Evolutionary conservation across 1,140 invertebrate genomes (phyloP), one percentile per base, ranked within the genome.

Genomic region (Wasmannia auropunctata): DNA sequence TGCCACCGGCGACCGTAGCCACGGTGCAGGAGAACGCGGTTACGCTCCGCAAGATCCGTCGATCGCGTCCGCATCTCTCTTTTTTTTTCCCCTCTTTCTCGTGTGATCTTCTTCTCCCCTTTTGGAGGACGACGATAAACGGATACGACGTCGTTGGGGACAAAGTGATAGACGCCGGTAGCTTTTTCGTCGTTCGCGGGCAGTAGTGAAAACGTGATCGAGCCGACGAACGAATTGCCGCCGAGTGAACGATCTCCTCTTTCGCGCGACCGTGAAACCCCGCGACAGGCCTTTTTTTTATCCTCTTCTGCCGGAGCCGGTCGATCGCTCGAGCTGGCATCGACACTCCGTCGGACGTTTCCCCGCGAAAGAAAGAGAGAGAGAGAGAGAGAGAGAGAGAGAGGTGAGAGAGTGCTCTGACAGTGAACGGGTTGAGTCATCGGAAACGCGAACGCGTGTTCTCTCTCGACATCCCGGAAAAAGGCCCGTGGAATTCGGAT

Each of bases 1-100:
- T 95, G 94, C 94, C 94, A 95, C 93, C 94, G 94, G 94, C 92
- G 84, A 92, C 85, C 90, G 91, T 92, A 88, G 86, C 86, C 88
- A 86, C 88, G 86, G 69, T 75, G 88, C 75, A 54, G 77, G 86
- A 81, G 89, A 88, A 90, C 89, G 89, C 83, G 89, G 87, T 87
- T 87, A 89, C 88, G 88, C 86, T 87, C 87, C 88, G 25, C 63
- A 80, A 81, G 56, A n/a, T n/a, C n/a, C n/a, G 67, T 84, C 54
- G 51, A 51, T 31, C 72, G 76, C 54, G 77, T 49, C 60, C 51
- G 54, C 37, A 40, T 56, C 63, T 79, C 43, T 43, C 37, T 67
- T 14, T 14, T 37, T 74, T 76, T 76, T 19, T 62, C 19, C 40
- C 31, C 54, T 72, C 76, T 76, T 34, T 19, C 16, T 10, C 34